phyloP scores from a whole-genome alignment of 2,113 vertebrate species.

The Numenius arquata region DNA sequence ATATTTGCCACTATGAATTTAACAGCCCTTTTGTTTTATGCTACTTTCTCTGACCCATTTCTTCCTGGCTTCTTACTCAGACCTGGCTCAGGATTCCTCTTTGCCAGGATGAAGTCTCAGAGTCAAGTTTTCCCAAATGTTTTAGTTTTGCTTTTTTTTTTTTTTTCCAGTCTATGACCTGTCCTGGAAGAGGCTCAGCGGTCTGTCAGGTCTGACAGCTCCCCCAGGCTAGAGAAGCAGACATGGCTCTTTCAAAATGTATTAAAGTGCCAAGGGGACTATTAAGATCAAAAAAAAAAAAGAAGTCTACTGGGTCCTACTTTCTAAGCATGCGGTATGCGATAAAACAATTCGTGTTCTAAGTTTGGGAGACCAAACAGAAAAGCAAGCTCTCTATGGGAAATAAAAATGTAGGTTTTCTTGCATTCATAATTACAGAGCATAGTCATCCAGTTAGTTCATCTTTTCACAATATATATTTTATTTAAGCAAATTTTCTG shows the following conservation, averaged over 20 bases:
- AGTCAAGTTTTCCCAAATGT: neutral
- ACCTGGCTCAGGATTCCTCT: neutral
- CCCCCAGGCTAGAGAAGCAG: neutral
- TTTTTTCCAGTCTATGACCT: neutral
- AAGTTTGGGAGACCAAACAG: neutral
- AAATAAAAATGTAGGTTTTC: neutral
- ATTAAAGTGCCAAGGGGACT: neutral
- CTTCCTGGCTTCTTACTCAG: neutral
- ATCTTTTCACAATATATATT: neutral
- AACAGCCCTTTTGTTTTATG: neutral
- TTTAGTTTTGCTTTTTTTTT: neutral
- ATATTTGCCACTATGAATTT: neutral
- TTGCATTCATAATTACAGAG: neutral
- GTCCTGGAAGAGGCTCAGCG: neutral
- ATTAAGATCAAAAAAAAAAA: neutral
- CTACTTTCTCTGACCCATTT: neutral
- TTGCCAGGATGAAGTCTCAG: neutral
- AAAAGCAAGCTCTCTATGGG: neutral
- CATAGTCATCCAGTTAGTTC: neutral
- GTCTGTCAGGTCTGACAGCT: constrained; percentile 7
- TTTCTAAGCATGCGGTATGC: neutral
- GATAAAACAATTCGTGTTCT: neutral
- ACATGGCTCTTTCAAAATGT: neutral
- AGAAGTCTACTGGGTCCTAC: neutral
- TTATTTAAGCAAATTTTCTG: neutral